Conservation (phyloP, 2,797 vertebrate genomes). For the Leptodactylus fallax region DNA sequence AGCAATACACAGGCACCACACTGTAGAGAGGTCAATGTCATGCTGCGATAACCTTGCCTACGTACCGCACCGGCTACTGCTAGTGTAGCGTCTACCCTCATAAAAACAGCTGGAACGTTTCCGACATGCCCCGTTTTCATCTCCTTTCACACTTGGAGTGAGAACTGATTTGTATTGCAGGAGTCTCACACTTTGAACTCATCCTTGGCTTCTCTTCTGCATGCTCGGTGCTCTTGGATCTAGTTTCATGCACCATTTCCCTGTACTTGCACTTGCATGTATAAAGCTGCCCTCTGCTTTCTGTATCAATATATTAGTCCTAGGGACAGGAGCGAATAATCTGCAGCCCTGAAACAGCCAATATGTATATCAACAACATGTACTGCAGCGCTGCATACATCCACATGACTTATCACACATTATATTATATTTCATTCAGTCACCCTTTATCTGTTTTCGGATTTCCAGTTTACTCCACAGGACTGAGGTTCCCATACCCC, state of each 20-base stretch:
- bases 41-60: neutral
- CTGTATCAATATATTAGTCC: neutral
- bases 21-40: neutral
- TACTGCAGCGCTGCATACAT: neutral
- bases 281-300: neutral
- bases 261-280: neutral
- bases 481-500: neutral
- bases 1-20: neutral
- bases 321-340: neutral
- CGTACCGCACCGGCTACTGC: neutral
- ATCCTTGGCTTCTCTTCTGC: neutral
- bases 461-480: too few relatives aligned
- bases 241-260: slow-evolving; percentile 53
- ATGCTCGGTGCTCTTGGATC: slow-evolving; percentile 36
- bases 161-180: slow-evolving; percentile 33
- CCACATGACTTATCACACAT: too few relatives aligned
- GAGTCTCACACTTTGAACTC: slow-evolving; percentile 38
- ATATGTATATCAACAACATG: neutral
- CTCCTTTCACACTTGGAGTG: slow-evolving; percentile 32
- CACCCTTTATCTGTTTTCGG: too few relatives aligned
- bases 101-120: neutral
- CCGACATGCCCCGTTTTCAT: neutral
- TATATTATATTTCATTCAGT: too few relatives aligned
- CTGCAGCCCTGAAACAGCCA: neutral
- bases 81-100: neutral